Evolutionary conservation across 2,888 invertebrate species (phyloP).

Genomic region (Diaphora mendica): DNA sequence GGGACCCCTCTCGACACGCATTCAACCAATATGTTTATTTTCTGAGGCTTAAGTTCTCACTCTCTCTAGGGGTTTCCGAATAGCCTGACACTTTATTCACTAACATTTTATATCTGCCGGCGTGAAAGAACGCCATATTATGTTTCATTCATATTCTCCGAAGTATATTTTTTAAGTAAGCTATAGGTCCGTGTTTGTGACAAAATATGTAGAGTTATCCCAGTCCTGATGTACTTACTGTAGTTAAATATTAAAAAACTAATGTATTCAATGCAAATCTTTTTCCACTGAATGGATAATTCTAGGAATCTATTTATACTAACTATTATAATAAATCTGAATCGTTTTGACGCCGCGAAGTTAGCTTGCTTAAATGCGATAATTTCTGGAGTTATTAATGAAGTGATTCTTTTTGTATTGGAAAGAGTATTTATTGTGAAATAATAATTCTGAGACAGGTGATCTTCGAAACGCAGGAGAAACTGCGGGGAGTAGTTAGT

Average conservation of each 20-base stretch:
- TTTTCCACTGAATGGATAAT: not conserved
- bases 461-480: too few species aligned
- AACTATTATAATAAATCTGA: not conserved
- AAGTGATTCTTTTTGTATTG: not conserved
- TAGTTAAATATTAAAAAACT: not conserved
- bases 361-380: not conserved
- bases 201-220: not conserved
- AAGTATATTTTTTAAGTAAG: not conserved
- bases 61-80: not conserved
- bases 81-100: conserved; percentile 1
- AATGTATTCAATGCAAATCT: not conserved
- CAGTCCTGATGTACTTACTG: not conserved
- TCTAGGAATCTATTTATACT: not conserved
- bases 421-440: not conserved
- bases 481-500: not conserved
- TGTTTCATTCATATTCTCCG: not conserved
- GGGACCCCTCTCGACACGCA: not conserved
- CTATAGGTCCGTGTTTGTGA: not conserved
- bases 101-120: not conserved
- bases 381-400: not conserved
- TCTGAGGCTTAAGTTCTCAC: not conserved
- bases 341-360: too few species aligned
- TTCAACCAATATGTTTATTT: conserved; percentile 3
- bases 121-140: not conserved
- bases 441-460: not conserved